Evolutionary conservation across 1,140 invertebrate species (phyloP).

Genomic region (Choristoneura fumiferana): DNA sequence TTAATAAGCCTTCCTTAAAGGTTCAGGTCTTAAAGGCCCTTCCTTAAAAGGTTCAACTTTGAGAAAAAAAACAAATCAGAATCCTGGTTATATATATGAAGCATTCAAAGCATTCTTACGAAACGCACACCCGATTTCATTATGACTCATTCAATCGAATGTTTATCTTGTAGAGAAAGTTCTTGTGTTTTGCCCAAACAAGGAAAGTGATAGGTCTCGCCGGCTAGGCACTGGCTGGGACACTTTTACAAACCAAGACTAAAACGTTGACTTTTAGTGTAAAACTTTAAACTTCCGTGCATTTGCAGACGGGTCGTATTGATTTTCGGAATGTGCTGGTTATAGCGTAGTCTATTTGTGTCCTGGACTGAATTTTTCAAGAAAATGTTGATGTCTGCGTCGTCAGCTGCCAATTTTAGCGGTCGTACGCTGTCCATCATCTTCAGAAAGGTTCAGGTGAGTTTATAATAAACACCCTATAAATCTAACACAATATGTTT

Average conservation of each 20-base stretch:
- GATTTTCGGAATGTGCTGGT: slow-evolving; percentile 3
- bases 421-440: slow-evolving; percentile 52
- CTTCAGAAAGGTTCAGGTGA: slow-evolving; percentile 36
- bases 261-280: slow-evolving; percentile 33
- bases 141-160: slow-evolving; percentile 3
- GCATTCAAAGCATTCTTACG: too few species aligned
- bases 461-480: neutral
- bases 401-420: slow-evolving; percentile 47
- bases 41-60: too few species aligned
- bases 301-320: neutral
- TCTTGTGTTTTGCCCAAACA: slow-evolving; percentile 33
- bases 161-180: slow-evolving; percentile 35
- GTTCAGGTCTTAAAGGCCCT: too few species aligned
- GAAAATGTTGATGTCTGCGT: slow-evolving; percentile 59
- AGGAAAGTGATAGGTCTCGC: slow-evolving; percentile 35
- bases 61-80: too few species aligned
- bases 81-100: too few species aligned
- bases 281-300: slow-evolving; percentile 35
- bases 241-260: slow-evolving; percentile 12
- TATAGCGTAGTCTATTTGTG: slow-evolving; percentile 17
- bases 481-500: neutral
- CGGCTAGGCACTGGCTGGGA: slow-evolving; percentile 22
- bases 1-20: too few species aligned
- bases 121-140: neutral
- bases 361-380: slow-evolving; percentile 23